These are phyloP conservation scores for Petrocephalus sullivani DNA, from an alignment of 2,797 vertebrate species.

Conservation along the genomic window DNA sequence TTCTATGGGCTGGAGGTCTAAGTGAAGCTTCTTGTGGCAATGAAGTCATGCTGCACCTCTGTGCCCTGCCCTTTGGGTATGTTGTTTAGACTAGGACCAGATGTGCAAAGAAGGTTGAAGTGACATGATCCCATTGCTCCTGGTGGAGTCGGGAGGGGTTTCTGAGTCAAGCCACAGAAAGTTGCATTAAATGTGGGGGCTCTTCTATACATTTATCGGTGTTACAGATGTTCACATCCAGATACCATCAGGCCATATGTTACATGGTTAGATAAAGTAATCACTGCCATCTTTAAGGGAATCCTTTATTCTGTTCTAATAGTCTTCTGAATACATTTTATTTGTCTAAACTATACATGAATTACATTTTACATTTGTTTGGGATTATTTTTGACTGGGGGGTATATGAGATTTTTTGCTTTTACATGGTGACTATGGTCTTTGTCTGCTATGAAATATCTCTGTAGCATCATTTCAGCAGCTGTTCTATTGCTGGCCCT, in stretches of 20 bases:
- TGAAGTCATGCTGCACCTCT: background rate
- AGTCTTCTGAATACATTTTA: background rate
- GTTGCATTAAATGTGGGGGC: background rate
- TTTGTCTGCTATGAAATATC: background rate
- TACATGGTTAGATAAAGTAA: background rate
- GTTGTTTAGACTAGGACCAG: background rate
- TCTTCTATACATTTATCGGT: background rate
- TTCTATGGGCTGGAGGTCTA: background rate
- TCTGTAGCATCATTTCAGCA: background rate
- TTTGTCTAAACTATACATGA: background rate
- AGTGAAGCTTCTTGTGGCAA: background rate
- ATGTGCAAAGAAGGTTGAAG: background rate
- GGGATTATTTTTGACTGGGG: constrained; percentile 9
- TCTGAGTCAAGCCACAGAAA: background rate
- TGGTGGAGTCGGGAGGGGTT: background rate
- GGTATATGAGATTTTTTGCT: background rate
- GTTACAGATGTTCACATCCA: background rate
- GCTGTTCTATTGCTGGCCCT: background rate
- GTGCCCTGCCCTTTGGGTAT: background rate
- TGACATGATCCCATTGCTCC: background rate
- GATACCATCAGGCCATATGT: background rate
- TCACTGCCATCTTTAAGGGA: background rate
- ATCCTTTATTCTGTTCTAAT: background rate
- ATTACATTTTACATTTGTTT: constrained; percentile 3
- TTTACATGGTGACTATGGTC: background rate